Evolutionary conservation across 2,797 vertebrate genomes (phyloP).

Genomic region (Platalea minor): DNA sequence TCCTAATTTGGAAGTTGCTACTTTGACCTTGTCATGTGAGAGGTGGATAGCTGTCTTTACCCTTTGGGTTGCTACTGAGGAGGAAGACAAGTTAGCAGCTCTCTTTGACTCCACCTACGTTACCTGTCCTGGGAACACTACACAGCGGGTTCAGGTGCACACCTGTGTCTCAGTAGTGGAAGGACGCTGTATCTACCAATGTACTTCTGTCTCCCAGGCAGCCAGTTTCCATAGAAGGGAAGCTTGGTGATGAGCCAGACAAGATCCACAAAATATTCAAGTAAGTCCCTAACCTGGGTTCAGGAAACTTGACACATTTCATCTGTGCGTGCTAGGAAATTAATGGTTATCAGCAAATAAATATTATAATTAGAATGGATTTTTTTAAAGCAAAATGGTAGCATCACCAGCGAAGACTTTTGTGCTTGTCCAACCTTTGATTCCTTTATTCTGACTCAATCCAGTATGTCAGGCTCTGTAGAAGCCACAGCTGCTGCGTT

Average conservation of each 20-base stretch:
- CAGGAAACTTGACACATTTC: not conserved
- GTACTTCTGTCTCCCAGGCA: not conserved
- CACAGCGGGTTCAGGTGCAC: not conserved
- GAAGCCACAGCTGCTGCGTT: not conserved
- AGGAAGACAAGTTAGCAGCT: not conserved
- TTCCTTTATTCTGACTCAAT: not conserved
- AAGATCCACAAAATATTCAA: not conserved
- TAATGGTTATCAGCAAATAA: not conserved
- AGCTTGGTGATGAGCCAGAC: not conserved
- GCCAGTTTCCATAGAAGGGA: not conserved
- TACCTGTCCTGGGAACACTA: not conserved
- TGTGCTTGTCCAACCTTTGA: not conserved
- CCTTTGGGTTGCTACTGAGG: not conserved
- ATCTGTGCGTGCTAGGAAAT: not conserved
- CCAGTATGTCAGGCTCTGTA: not conserved
- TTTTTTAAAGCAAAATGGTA: not conserved
- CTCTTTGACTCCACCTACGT: not conserved
- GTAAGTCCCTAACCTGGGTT: not conserved
- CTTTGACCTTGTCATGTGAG: accelerated
- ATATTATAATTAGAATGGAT: not conserved
- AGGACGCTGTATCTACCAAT: accelerated
- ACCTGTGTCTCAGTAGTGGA: not conserved
- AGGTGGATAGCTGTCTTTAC: not conserved
- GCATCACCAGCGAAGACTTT: not conserved
- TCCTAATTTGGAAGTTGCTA: not conserved